Conservation (phyloP, 2,888 invertebrate genomes). For the Agriopis aurantiaria region DNA sequence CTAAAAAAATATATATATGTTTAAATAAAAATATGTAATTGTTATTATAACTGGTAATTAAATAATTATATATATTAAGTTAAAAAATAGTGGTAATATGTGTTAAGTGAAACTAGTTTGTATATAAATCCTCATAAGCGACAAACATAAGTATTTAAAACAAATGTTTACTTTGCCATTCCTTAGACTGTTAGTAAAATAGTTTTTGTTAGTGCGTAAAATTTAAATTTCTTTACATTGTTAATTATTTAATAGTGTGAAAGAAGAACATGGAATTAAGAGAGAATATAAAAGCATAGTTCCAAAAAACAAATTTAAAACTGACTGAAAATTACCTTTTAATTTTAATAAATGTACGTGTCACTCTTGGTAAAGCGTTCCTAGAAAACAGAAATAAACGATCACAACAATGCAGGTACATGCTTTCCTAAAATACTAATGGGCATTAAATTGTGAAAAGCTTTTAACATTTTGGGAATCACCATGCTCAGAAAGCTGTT, state of each 20-base stretch:
- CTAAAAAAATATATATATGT: background rate
- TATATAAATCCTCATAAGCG: conserved; percentile 7
- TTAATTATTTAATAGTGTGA: too few relatives aligned
- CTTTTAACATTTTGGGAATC: conserved; percentile 4
- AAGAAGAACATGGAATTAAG: background rate
- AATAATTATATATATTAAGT: too few relatives aligned
- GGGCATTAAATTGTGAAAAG: conserved; percentile 21
- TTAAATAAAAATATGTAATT: background rate
- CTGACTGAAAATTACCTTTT: conserved; percentile 73
- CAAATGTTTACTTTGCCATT: too few relatives aligned
- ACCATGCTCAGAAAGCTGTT: conserved; percentile 37
- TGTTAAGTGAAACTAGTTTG: conserved; percentile 52
- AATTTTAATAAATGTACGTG: conserved; percentile 94
- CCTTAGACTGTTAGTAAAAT: too few relatives aligned
- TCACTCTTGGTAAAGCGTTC: conserved; percentile 92
- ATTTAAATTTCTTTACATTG: too few relatives aligned
- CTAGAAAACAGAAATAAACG: conserved; percentile 88
- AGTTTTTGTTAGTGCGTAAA: too few relatives aligned
- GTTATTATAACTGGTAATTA: background rate
- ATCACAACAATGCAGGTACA: conserved; percentile 75
- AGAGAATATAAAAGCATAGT: conserved; percentile 19
- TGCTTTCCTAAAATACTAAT: conserved; percentile 52
- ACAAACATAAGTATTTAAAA: background rate
- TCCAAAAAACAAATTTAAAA: conserved; percentile 40
- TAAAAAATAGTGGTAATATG: conserved; percentile 58